These are phyloP conservation scores for Paraplagusia blochii DNA, from an alignment of 2,113 vertebrate genomes.

Conservation along the genomic window DNA sequence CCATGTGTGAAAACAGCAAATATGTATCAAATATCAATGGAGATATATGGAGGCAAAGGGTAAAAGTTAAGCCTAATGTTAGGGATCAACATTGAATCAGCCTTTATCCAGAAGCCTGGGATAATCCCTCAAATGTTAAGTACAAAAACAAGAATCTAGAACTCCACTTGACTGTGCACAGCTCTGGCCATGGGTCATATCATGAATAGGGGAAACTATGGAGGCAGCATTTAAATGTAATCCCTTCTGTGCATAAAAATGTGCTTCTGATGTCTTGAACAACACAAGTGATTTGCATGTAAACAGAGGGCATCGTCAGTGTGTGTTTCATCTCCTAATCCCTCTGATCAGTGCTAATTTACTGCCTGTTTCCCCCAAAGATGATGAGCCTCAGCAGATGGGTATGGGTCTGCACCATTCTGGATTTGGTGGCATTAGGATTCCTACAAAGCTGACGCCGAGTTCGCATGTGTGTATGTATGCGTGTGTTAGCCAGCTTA, in stretches of 20 bases:
- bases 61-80: no score
- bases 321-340: slow-evolving; percentile 55
- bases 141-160: no score
- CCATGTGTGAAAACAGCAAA: no score
- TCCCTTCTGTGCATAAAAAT: slow-evolving; percentile 28
- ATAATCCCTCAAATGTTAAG: no score
- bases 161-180: not conserved
- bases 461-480: not conserved
- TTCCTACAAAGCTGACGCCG: slow-evolving; percentile 5
- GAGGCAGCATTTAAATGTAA: slow-evolving; percentile 28
- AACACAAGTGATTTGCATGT: slow-evolving; percentile 38
- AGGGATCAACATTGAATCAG: no score
- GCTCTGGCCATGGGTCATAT: not conserved
- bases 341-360: slow-evolving; percentile 51
- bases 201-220: slow-evolving; percentile 23
- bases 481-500: no score
- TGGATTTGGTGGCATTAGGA: slow-evolving; percentile 53
- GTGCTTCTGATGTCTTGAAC: slow-evolving; percentile 19
- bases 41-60: no score
- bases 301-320: slow-evolving; percentile 18
- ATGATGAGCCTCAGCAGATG: slow-evolving; percentile 57
- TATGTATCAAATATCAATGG: no score
- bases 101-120: no score
- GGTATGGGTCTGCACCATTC: slow-evolving; percentile 26
- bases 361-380: slow-evolving; percentile 25